phyloP scores from a whole-genome alignment of 2,113 vertebrate species.

The Macquaria australasica region DNA sequence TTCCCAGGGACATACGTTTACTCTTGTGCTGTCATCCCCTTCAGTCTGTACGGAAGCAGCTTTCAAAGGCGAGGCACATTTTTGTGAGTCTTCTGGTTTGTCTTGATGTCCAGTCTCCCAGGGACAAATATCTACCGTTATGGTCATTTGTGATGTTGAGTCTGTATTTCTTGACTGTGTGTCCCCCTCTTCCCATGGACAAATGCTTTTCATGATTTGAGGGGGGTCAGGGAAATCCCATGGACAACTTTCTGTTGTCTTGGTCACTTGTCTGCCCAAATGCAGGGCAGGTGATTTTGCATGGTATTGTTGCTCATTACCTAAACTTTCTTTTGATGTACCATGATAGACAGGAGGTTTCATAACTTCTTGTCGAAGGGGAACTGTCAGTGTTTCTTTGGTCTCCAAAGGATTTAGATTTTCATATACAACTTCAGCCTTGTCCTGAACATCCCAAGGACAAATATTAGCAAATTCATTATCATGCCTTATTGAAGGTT shows the following conservation, averaged over 20 bases:
- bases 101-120: slow-evolving; percentile 62
- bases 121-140: slow-evolving; percentile 73
- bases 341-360: slow-evolving; percentile 52
- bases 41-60: slow-evolving; percentile 9
- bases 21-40: slow-evolving; percentile 22
- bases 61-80: slow-evolving; percentile 51
- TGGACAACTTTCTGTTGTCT: slow-evolving; percentile 67
- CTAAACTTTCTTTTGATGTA: slow-evolving; percentile 43
- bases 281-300: slow-evolving; percentile 13
- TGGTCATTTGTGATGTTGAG: slow-evolving; percentile 56
- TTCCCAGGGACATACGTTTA: slow-evolving; percentile 69
- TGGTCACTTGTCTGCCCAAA: slow-evolving; percentile 44
- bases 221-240: slow-evolving; percentile 72
- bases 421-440: slow-evolving; percentile 71
- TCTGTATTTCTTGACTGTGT: slow-evolving; percentile 48
- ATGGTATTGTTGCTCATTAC: slow-evolving; percentile 30
- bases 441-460: slow-evolving; percentile 74
- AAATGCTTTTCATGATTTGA: slow-evolving; percentile 49
- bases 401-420: slow-evolving; percentile 64
- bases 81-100: slow-evolving; percentile 33
- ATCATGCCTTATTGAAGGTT: slow-evolving; percentile 56
- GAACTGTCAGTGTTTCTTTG: slow-evolving; percentile 58
- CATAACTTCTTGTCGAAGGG: slow-evolving; percentile 44
- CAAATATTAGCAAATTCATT: slow-evolving; percentile 67
- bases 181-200: slow-evolving; percentile 68